Evolutionary conservation across 2,888 invertebrate genomes (phyloP).

Genomic region (Protodeltote pygarga): DNA sequence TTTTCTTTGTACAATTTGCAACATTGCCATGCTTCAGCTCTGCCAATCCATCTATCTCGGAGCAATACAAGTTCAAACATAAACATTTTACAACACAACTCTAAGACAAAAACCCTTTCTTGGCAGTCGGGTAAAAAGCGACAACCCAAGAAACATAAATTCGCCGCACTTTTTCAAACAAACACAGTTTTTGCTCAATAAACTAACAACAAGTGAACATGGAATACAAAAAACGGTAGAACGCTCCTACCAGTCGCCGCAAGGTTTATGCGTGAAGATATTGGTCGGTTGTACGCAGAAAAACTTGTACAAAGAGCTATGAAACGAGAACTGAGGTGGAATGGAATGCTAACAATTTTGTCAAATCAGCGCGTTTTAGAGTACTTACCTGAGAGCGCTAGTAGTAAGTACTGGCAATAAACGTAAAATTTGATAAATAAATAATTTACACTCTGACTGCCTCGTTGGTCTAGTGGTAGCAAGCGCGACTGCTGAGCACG

Average conservation of each 20-base stretch:
- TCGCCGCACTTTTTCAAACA: slow-evolving; percentile 39
- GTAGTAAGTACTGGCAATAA: too few relatives aligned
- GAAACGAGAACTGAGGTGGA: slow-evolving; percentile 15
- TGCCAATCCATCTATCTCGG: too few relatives aligned
- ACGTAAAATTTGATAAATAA: too few relatives aligned
- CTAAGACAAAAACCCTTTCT: slow-evolving; percentile 8
- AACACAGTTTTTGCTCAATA: slow-evolving; percentile 54
- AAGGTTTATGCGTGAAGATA: slow-evolving; percentile 35
- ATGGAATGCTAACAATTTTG: too few relatives aligned
- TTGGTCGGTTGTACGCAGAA: slow-evolving; percentile 41
- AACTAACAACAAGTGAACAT: slow-evolving; percentile 55
- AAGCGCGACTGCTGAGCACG: too few relatives aligned
- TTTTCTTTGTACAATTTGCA: too few relatives aligned
- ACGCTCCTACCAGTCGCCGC: slow-evolving; percentile 38
- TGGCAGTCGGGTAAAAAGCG: slow-evolving; percentile 22
- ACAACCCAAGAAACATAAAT: slow-evolving; percentile 38
- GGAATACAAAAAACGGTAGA: slow-evolving; percentile 55
- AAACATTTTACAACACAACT: background rate
- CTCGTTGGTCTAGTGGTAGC: too few relatives aligned
- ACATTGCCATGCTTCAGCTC: too few relatives aligned
- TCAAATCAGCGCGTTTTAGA: too few relatives aligned
- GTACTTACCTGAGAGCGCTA: too few relatives aligned
- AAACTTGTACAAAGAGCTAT: slow-evolving; percentile 32
- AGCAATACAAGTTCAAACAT: too few relatives aligned
- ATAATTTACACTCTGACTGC: too few relatives aligned